These are phyloP conservation scores for Dendronephthya gigantea DNA, from an alignment of 64 coral and sea anemone genomes.

Conservation along the genomic window DNA sequence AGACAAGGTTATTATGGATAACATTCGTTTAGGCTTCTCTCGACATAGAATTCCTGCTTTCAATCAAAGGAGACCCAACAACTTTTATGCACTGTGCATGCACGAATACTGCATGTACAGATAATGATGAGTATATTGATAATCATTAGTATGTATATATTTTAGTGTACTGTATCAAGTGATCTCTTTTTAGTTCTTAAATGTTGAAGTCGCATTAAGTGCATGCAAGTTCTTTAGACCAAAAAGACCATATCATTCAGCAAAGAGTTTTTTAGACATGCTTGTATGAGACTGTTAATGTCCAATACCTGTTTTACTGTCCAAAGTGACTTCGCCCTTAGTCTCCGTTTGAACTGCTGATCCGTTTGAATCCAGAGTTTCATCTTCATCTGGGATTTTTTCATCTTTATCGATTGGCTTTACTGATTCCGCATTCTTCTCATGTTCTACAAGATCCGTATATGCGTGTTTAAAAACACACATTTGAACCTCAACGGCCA, in stretches of 20 bases:
- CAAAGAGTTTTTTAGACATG: background rate
- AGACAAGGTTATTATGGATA: background rate
- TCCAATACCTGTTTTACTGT: background rate
- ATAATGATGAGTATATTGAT: too few species aligned
- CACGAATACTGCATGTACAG: too few species aligned
- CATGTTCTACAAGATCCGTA: background rate
- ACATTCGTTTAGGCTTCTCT: too few species aligned
- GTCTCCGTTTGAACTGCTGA: conserved; percentile 1
- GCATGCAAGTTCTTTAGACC: too few species aligned
- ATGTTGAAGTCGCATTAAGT: too few species aligned
- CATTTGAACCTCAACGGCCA: background rate
- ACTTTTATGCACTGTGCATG: too few species aligned
- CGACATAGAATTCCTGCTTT: too few species aligned
- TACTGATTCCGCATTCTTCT: background rate
- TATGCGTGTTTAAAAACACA: background rate
- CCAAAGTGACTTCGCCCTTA: conserved; percentile 6
- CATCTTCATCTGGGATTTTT: background rate
- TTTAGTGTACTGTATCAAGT: too few species aligned
- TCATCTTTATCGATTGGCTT: background rate
- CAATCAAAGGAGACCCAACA: too few species aligned
- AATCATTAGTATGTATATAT: too few species aligned
- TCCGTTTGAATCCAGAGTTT: background rate
- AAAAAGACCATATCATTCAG: background rate
- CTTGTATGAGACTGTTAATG: background rate
- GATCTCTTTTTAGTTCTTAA: too few species aligned